phyloP scores from a whole-genome alignment of 2,888 invertebrate species.

The Micropterix aruncella region DNA sequence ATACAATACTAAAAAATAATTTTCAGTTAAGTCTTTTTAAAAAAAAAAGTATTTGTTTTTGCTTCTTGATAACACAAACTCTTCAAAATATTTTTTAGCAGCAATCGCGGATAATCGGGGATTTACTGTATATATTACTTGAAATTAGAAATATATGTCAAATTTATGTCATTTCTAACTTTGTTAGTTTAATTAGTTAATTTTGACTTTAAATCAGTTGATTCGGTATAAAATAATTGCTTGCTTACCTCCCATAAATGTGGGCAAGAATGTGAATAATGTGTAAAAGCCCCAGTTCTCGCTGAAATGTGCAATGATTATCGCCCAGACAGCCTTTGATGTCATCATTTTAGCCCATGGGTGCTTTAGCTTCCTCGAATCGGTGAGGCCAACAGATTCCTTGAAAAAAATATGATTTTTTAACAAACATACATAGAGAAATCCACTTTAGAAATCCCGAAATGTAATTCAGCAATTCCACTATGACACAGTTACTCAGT shows the following conservation, averaged over 20 bases:
- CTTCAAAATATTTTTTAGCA: no score
- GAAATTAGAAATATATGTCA: neutral
- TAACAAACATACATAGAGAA: no score
- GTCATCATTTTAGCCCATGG: conserved; percentile 67
- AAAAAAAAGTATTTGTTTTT: no score
- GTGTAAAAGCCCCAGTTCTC: conserved; percentile 90
- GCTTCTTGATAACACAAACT: no score
- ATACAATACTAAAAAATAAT: no score
- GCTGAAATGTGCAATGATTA: conserved; percentile 69
- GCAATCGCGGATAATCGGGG: neutral
- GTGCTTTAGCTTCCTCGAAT: conserved; percentile 39
- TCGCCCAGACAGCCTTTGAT: conserved; percentile 72
- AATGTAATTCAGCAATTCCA: no score
- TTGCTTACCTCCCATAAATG: conserved; percentile 60
- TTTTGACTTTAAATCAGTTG: neutral
- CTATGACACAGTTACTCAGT: no score
- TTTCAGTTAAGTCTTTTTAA: no score
- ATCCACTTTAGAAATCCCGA: no score
- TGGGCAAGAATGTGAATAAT: conserved; percentile 67
- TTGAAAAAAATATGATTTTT: conserved; percentile 19
- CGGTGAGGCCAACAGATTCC: conserved; percentile 37
- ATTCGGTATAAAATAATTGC: no score
- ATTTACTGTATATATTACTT: no score
- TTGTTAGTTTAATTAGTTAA: neutral
- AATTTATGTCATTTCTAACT: neutral